Evolutionary conservation across 2,113 vertebrate genomes (phyloP).

Genomic region (Salvelinus alpinus): DNA sequence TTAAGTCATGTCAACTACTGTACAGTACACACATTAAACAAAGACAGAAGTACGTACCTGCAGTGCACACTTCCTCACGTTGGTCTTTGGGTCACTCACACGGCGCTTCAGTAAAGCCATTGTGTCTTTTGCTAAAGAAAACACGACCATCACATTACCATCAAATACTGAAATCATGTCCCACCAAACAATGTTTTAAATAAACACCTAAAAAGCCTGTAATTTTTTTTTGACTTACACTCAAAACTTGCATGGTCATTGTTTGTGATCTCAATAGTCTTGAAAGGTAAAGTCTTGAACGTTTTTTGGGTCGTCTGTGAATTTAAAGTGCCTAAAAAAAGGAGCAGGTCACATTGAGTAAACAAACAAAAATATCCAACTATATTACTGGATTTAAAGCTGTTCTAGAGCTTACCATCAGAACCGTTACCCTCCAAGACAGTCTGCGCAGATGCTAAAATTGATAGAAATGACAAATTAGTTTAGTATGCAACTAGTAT

Average conservation of each 20-base stretch:
- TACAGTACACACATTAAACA: neutral
- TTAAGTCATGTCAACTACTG: neutral
- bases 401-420: conserved; percentile 53
- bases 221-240: conserved; percentile 55
- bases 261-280: conserved; percentile 67
- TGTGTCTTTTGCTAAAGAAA: conserved; percentile 74
- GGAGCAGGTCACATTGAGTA: neutral
- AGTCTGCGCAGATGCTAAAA: conserved; percentile 57
- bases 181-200: neutral
- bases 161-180: no score
- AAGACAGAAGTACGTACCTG: conserved; percentile 76
- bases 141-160: neutral
- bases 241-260: conserved; percentile 34
- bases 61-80: conserved; percentile 88
- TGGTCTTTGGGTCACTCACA: conserved; percentile 81
- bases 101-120: conserved; percentile 79
- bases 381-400: no score
- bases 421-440: conserved; percentile 55
- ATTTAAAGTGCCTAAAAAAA: conserved; percentile 36
- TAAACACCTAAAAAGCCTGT: neutral
- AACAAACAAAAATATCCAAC: no score
- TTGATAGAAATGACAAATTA: neutral
- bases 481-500: no score
- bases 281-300: conserved; percentile 67
- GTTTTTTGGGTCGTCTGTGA: conserved; percentile 50